Base-by-base conservation (phyloP, 2,113 vertebrate species). In the Sphyrna mokarran region DNA sequence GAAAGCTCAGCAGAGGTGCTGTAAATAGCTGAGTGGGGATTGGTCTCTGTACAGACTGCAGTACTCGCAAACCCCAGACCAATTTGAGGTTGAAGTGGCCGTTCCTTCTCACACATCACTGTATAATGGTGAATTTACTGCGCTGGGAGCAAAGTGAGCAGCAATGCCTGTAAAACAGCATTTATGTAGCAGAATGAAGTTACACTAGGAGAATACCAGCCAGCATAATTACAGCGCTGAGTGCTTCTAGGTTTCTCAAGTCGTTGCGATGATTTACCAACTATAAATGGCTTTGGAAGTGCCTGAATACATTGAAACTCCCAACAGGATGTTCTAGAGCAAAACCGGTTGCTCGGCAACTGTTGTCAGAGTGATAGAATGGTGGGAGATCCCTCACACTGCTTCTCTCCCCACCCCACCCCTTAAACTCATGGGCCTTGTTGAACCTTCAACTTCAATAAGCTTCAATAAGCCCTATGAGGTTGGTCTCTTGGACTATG, bases 111-210 rank as follows among this genome's bases (percentile, higher is more conserved):
- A 72, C 37, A 76, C 94, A 95, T 54, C 68, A 95, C 43, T 18
- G 33, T 76, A 76, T 76, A 72, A 70, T 70, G 37, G 40, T 43
- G 69, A 11, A 29, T 29, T 70, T 43, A 94, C 37, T 70, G 29
- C 40, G 23, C 94, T 72, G 69, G 69, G 40, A 95, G 61, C 7
- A 22, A 76, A 48, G 69, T 95, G 2, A 48, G 43, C 69, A 72
- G 68, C 1, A 76, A 95, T 33, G 54, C 40, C 94, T 48, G 26
- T 95, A 95, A 95, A 54, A 72, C 18, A 43, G 69, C 94, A 43
- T 48, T 43, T 43, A 76, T 43, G 94, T 76, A 54, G 23, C 69
- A 95, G 91, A 72, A 33, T 93, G n/a, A 93, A 93, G 63, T 93
- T 37, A 37, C 89, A 93, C 89, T 4, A n/a, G 61, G 22, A 76